Percentiles rank a stretch among this genome's conserved stretches.
Conservation (phyloP, 2,888 invertebrate genomes). For the Poecilobothrus nobilitatus region DNA sequence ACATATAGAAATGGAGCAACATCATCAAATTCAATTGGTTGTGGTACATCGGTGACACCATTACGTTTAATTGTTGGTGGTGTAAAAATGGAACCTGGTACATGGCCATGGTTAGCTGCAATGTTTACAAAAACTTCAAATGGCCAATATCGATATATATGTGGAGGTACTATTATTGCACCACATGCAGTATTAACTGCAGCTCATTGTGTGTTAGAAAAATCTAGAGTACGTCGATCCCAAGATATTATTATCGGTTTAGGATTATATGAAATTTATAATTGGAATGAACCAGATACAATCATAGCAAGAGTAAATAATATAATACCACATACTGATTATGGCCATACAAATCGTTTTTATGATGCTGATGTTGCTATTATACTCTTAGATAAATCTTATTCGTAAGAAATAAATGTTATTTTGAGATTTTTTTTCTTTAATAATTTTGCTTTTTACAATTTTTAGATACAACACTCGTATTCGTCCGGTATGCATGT, state of each 20-base stretch:
- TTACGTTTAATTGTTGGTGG: conserved; percentile 20
- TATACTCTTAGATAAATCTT: conserved; percentile 35
- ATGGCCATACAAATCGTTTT: conserved; percentile 27
- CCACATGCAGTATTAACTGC: conserved; percentile 27
- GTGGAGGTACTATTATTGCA: conserved; percentile 37
- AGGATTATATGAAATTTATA: conserved; percentile 40
- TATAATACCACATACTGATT: conserved; percentile 42
- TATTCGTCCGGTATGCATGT: conserved; percentile 45
- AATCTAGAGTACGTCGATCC: conserved; percentile 10
- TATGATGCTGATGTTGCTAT: conserved; percentile 48
- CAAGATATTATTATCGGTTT: conserved; percentile 35
- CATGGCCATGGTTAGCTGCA: conserved; percentile 60
- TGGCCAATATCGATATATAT: conserved; percentile 36
- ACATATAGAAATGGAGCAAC: background rate
- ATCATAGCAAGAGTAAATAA: conserved; percentile 25
- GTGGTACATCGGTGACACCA: conserved; percentile 26
- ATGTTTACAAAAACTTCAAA: conserved; percentile 46
- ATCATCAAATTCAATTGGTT: background rate
- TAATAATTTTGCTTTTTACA: background rate
- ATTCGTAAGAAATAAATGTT: background rate
- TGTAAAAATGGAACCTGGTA: conserved; percentile 40
- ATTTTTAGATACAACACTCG: conserved; percentile 25
- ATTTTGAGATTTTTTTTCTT: background rate
- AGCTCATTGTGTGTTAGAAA: background rate
- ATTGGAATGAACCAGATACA: conserved; percentile 33